Conservation (phyloP, 2,113 vertebrate species). For the Seriola aureovittata region DNA sequence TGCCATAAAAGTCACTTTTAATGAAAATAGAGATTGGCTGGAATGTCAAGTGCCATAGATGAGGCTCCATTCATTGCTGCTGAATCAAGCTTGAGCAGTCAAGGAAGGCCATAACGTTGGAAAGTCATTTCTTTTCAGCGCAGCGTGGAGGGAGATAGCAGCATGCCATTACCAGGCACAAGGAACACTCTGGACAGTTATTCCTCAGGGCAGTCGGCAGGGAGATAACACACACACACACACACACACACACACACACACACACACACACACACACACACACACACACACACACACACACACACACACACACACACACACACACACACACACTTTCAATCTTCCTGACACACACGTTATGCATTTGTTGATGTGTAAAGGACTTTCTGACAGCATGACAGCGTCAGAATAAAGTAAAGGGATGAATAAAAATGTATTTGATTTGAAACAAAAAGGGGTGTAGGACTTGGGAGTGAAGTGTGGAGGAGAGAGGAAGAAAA, state of each 20-base stretch:
- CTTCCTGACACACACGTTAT: conserved; percentile 18
- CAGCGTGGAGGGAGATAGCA: conserved; percentile 73
- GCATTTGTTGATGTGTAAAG: conserved; percentile 40
- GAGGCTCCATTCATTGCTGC: conserved; percentile 58
- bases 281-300: conserved; percentile 13
- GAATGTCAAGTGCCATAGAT: conserved; percentile 35
- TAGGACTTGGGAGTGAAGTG: not conserved
- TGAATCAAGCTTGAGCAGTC: conserved; percentile 74
- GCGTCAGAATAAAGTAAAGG: conserved; percentile 36
- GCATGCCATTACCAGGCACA: conserved; percentile 73
- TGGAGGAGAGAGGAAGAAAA: not conserved
- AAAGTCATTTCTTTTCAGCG: conserved; percentile 76
- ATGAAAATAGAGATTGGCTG: conserved; percentile 43
- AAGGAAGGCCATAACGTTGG: conserved; percentile 64
- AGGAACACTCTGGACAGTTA: conserved; percentile 60
- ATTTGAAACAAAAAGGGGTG: not conserved
- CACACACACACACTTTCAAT: conserved; percentile 9
- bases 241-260: conserved; percentile 8
- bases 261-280: not conserved
- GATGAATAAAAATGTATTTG: conserved; percentile 23
- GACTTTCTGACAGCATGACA: conserved; percentile 36
- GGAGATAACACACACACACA: conserved; percentile 36
- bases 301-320: not conserved
- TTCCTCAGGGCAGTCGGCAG: conserved; percentile 58
- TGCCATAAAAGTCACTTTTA: conserved; percentile 38